phyloP scores from a whole-genome alignment of 2,797 vertebrate genomes.

The Muscicapa striata region DNA sequence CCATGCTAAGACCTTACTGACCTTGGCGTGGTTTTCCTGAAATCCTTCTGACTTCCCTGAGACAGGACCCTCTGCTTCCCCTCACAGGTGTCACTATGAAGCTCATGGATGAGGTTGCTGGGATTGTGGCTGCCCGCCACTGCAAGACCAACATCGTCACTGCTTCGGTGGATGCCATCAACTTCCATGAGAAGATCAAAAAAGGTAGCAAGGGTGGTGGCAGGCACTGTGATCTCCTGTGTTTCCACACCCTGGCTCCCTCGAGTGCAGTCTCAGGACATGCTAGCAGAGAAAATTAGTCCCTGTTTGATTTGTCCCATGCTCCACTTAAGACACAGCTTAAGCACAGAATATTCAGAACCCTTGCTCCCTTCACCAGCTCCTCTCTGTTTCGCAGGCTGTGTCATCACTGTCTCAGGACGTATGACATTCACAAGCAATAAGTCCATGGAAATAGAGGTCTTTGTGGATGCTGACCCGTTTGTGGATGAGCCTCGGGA shows the following conservation, averaged over 20 bases:
- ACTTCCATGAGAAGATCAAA: conserved; percentile 94
- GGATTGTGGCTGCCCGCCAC: conserved; percentile 91
- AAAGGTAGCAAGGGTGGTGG: conserved; percentile 78
- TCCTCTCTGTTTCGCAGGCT: conserved; percentile 74
- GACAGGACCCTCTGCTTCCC: not conserved
- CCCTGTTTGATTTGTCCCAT: not conserved
- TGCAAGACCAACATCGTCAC: conserved; percentile 96
- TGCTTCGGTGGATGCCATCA: conserved; percentile 92
- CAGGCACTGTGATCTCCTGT: rapidly evolving
- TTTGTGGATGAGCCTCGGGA: conserved; percentile 78
- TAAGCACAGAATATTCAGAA: not conserved
- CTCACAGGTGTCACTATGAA: conserved; percentile 94
- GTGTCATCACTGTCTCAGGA: conserved; percentile 89
- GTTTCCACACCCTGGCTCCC: not conserved
- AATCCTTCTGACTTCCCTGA: not conserved
- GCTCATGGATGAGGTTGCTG: conserved; percentile 96
- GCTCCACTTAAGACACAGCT: not conserved
- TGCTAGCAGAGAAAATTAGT: not conserved
- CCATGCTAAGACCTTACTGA: not conserved
- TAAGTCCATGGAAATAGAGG: conserved; percentile 96
- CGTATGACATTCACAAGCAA: conserved; percentile 94
- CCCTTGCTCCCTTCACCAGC: not conserved
- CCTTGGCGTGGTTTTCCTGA: rapidly evolving
- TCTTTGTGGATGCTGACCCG: conserved; percentile 88
- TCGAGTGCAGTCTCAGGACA: rapidly evolving